phyloP scores from a whole-genome alignment of 2,797 vertebrate genomes.

The Mus caroli region DNA sequence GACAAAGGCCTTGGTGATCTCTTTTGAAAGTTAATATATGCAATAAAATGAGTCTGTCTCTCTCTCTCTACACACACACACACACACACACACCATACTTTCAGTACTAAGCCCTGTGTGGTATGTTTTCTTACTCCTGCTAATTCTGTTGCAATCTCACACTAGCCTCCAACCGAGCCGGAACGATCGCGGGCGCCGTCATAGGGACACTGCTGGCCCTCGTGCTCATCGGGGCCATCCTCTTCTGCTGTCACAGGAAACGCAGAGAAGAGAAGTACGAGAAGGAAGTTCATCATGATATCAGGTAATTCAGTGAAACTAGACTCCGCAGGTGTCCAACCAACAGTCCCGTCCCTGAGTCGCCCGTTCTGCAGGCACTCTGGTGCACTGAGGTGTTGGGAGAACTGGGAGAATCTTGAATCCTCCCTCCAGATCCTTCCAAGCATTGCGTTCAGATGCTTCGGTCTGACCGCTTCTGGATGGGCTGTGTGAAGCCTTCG shows the following conservation, averaged over 20 bases:
- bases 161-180: constrained; percentile 94
- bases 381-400: background rate
- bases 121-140: background rate
- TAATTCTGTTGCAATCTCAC: constrained; percentile 22
- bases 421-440: background rate
- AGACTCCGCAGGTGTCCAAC: background rate
- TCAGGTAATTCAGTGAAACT: constrained; percentile 90
- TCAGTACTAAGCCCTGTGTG: background rate
- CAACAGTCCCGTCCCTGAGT: background rate
- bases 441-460: background rate
- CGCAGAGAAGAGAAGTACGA: constrained; percentile 97
- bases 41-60: background rate
- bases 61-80: background rate
- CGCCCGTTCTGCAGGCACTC: background rate
- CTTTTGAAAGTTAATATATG: constrained; percentile 33
- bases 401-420: background rate
- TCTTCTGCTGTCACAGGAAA: constrained; percentile 94
- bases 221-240: constrained; percentile 91
- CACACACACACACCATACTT: background rate
- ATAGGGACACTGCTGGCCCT: constrained; percentile 93
- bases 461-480: fast-evolving
- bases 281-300: constrained; percentile 98
- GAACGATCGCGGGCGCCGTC: constrained; percentile 92
- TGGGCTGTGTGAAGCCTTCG: background rate
- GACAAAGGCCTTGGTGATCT: constrained; percentile 26